phyloP scores from a whole-genome alignment of 1,140 invertebrate genomes.

The Tetragnatha versicolor region DNA sequence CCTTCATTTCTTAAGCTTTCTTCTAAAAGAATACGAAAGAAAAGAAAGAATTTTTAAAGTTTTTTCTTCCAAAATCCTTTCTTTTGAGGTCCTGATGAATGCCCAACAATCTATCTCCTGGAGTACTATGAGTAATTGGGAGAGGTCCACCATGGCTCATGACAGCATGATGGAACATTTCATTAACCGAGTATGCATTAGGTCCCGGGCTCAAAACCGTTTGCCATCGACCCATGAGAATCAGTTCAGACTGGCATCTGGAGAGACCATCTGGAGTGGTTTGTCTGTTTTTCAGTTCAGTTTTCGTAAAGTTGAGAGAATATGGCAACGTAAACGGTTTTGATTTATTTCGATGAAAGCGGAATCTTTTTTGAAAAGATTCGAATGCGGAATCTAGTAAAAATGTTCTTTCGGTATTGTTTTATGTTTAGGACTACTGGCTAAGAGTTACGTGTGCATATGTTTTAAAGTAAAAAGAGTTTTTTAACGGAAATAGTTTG shows the following conservation, averaged over 20 bases:
- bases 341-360: neutral
- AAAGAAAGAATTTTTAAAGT: too few species aligned
- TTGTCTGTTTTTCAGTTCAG: neutral
- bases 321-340: neutral
- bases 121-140: constrained; percentile 31
- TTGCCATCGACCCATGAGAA: constrained; percentile 20
- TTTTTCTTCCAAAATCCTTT: neutral
- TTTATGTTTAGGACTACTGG: too few species aligned
- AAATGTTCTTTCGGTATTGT: too few species aligned
- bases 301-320: neutral
- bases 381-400: too few species aligned
- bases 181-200: constrained; percentile 31
- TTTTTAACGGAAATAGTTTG: too few species aligned
- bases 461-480: too few species aligned
- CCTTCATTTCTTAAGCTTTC: too few species aligned
- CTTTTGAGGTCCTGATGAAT: constrained; percentile 17
- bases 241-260: neutral
- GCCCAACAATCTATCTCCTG: constrained; percentile 18
- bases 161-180: constrained; percentile 39
- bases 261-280: too few species aligned
- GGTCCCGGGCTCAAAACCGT: neutral
- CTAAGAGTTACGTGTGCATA: too few species aligned
- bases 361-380: too few species aligned
- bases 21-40: too few species aligned
- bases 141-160: neutral